These are phyloP conservation scores for Morbakka virulenta DNA, from an alignment of 30 jellyfish, hydroid and myxozoan genomes.

Conservation along the genomic window DNA sequence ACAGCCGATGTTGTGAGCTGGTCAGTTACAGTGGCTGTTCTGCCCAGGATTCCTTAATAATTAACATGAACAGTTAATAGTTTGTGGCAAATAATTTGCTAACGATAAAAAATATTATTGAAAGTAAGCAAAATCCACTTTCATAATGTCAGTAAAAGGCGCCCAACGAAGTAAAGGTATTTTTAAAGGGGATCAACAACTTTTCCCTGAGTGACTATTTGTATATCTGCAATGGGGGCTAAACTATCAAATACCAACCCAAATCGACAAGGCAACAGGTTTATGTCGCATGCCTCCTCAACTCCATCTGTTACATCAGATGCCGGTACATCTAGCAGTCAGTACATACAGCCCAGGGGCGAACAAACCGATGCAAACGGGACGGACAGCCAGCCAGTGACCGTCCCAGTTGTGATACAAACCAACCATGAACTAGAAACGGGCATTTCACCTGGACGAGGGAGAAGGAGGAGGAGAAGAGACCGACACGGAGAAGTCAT, in stretches of 20 bases:
- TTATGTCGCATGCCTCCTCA: background rate
- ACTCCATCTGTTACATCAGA: background rate
- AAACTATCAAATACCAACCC: background rate
- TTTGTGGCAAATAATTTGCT: no score
- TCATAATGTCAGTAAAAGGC: no score
- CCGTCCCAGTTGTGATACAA: background rate
- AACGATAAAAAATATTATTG: no score
- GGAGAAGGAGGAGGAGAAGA: constrained; percentile 76
- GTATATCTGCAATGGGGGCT: background rate
- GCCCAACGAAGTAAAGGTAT: no score
- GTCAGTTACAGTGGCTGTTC: no score
- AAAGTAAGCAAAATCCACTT: no score
- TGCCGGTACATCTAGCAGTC: background rate
- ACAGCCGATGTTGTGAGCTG: no score
- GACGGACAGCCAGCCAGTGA: background rate
- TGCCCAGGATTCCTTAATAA: no score
- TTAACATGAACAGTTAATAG: no score
- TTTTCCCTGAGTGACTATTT: background rate
- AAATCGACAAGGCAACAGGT: background rate
- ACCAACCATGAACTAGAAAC: background rate
- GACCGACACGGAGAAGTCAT: constrained; percentile 53
- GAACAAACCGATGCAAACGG: background rate
- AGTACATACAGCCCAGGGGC: background rate
- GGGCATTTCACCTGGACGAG: background rate
- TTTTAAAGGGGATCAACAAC: no score